A percentile compares a stretch with the other conserved stretches of the same genome.
Conservation (phyloP, 2,797 vertebrate genomes). For the Chiloscyllium punctatum region DNA sequence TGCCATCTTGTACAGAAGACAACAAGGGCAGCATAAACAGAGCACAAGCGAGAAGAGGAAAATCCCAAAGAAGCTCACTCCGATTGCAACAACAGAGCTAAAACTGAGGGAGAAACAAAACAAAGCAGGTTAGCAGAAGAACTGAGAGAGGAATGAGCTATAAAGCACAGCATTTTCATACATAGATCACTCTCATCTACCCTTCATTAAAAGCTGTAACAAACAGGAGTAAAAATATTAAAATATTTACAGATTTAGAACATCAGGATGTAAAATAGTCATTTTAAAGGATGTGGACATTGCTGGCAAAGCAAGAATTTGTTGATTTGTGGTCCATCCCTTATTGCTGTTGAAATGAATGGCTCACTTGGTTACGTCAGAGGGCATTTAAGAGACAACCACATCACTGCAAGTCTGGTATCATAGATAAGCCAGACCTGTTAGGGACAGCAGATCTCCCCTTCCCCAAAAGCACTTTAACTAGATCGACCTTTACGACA, state of each 20-base stretch:
- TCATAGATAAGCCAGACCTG: too few species aligned
- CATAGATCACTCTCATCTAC: not conserved
- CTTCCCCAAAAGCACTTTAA: too few species aligned
- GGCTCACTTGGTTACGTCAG: too few species aligned
- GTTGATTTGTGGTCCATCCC: too few species aligned
- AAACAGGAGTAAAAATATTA: not conserved
- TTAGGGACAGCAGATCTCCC: too few species aligned
- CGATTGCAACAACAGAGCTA: constrained; percentile 21
- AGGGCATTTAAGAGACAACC: too few species aligned
- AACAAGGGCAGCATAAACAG: constrained; percentile 28
- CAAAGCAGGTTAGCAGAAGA: not conserved
- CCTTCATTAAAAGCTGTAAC: not conserved
- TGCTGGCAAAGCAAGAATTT: too few species aligned
- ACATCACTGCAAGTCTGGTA: too few species aligned
- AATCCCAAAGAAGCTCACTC: constrained; percentile 33
- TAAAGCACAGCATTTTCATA: not conserved
- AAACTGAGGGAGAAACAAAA: constrained; percentile 1
- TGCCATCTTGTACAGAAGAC: constrained; percentile 21
- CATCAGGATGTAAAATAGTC: not conserved
- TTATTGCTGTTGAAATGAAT: too few species aligned
- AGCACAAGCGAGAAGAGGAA: not conserved
- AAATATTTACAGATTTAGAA: not conserved
- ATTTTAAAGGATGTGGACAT: too few species aligned
- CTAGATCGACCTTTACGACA: too few species aligned
- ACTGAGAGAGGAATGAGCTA: not conserved